Conservation (phyloP, 2,113 vertebrate genomes). For the Spea bombifrons region DNA sequence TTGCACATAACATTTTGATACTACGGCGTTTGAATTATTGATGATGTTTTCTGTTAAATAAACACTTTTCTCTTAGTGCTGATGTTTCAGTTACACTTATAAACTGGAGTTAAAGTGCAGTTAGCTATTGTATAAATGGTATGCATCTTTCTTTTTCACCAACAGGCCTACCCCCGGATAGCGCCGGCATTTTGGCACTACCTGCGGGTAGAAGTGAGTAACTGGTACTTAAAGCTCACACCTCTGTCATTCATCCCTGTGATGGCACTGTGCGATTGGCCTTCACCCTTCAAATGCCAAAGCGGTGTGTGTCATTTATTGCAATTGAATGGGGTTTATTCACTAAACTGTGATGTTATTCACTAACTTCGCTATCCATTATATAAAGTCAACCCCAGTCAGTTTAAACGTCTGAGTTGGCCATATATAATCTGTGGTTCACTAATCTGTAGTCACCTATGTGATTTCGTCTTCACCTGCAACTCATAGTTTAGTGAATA, state of each 20-base stretch:
- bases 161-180: conserved; percentile 72
- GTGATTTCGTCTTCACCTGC: too few species aligned
- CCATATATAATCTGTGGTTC: too few species aligned
- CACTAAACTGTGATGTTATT: too few species aligned
- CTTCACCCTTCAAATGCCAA: not conserved
- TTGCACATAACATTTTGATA: too few species aligned
- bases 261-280: conserved; percentile 2
- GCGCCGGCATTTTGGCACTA: conserved; percentile 74
- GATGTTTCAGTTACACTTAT: not conserved
- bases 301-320: not conserved
- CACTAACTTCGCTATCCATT: too few species aligned
- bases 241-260: conserved; percentile 50
- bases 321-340: not conserved
- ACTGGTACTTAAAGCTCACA: conserved; percentile 60
- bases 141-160: conserved; percentile 63
- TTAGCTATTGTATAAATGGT: not conserved
- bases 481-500: too few species aligned
- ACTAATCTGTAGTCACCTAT: too few species aligned
- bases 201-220: conserved; percentile 75
- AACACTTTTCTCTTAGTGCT: not conserved
- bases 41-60: too few species aligned
- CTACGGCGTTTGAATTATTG: too few species aligned
- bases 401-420: too few species aligned
- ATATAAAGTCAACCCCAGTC: too few species aligned
- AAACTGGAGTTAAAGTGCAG: not conserved